Evolutionary conservation across 1,140 invertebrate species (phyloP), one percentile per base, ranked within the genome.

Genomic region (Drosophila elegans): DNA sequence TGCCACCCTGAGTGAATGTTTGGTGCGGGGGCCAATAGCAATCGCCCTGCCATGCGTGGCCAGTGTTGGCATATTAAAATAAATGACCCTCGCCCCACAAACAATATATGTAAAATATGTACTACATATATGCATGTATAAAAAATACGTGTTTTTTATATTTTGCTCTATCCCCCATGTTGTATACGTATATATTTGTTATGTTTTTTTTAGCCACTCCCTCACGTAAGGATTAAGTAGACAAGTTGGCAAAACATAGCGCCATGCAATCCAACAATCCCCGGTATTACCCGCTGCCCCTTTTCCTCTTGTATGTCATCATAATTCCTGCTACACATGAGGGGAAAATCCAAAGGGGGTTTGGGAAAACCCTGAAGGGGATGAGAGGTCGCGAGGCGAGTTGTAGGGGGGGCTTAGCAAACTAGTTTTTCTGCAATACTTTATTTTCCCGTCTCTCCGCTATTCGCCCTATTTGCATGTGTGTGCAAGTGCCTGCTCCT

Each of bases 1-100:
- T 73, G 67, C 72, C 55, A 62, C 34, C 13, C 36, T 39, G 21
- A 6, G 13, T 54, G 29, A 27, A 42, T 41, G 49, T 32, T 6
- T 29, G 67, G 52, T 13, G 34, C 1, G 38, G 6, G 39, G 27
- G 67, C 55, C 67, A 78, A 78, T 78, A 68, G 78, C 72, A 64
- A 67, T 21, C 7, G n/a, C 9, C 4, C 10, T 34, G 29, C 16
- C 41, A 55, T 74, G 60, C 61, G 55, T 84, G 73, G 44, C 34
- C 72, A 68, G 36, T 63, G 79, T 78, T 78, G 81, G 82, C 81
- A 78, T 84, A 84, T 84, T 84, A 77, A 84, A 84, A 84, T 69
- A 81, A 85, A 85, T 85, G 81, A 85, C 82, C 82, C 82, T 57
- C 32, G 29, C 38, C 64, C 29, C 36, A 21, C 45, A 21, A 67